Base-by-base conservation (phyloP, 2,888 invertebrate species). In the Thereva unica region DNA sequence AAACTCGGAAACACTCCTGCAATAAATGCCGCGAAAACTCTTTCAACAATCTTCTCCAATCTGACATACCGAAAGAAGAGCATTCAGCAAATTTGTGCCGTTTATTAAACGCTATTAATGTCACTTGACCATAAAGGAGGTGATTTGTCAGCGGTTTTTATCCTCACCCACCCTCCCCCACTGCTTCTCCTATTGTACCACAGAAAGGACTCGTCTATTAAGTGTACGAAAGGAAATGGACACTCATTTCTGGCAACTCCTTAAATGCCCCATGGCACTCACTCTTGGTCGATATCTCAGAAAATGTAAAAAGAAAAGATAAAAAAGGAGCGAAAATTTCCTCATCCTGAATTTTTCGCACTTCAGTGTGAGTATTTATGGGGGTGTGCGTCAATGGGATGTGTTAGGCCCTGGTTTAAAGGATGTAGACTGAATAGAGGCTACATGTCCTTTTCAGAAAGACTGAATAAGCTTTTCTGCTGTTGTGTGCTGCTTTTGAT, bases 51-150 rank as follows among this genome's bases (percentile, higher is more conserved):
- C 41, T n/a, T 50, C 23, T 37, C 50, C 50, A 23, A 23, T 23
- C 23, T 1, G 23, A 23, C 23, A 23, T 1, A 23, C 23, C 61
- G 53, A 52, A n/a, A 57, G 57, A 59, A 53, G 53, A 54, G 45
- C 47, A 54, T 23, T 10, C 49, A 66, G 67, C 55, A 69, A 69
- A 69, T 69, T 69, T 67, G 67, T 69, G 65, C 66, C 67, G 67
- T 67, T 67, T 69, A 69, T 69, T 67, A 66, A 65, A 67, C 67
- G 63, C 67, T 67, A 69, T 69, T 69, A 67, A 69, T 56, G 69
- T 69, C 69, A 67, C 69, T 67, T 69, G 63, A 61, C 66, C 66
- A 65, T 69, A 67, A 69, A 69, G 52, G 66, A 53, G 63, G 66
- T 67, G 69, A 69, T 69, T 69, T 69, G 69, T 69, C 69, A 69